phyloP scores from a whole-genome alignment of 2,888 invertebrate species.

The Oscheius myriophilus region DNA sequence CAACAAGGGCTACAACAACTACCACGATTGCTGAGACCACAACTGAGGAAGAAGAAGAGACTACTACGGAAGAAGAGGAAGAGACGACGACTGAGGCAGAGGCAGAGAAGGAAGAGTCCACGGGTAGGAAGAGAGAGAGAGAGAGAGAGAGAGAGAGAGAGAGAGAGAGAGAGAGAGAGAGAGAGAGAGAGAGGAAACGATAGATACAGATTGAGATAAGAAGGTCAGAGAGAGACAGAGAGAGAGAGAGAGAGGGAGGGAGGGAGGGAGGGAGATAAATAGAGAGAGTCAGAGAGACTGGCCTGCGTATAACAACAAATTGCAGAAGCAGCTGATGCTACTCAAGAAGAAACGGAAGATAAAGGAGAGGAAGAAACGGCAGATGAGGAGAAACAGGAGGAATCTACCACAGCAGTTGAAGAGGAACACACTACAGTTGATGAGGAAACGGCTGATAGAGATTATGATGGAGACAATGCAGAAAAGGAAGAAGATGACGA shows the following conservation, averaged over 20 bases:
- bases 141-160: not conserved
- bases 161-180: slow-evolving; percentile 10
- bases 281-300: not conserved
- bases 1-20: not conserved
- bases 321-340: slow-evolving; percentile 27
- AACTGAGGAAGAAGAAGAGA: not conserved
- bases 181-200: not conserved
- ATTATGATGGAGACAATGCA: slow-evolving; percentile 24
- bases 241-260: not conserved
- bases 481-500: slow-evolving; percentile 12
- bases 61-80: slow-evolving; percentile 35
- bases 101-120: slow-evolving; percentile 20
- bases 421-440: not conserved
- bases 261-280: slow-evolving; percentile 12
- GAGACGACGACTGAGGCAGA: slow-evolving; percentile 34
- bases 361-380: slow-evolving; percentile 1
- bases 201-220: not conserved
- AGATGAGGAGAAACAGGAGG: slow-evolving; percentile 6
- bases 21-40: not conserved
- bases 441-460: slow-evolving; percentile 32
- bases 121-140: slow-evolving; percentile 28
- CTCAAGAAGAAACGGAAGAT: slow-evolving; percentile 17
- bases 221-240: slow-evolving; percentile 18
- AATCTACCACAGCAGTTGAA: slow-evolving; percentile 8
- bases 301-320: too few species aligned